Evolutionary conservation across 2,888 invertebrate genomes (phyloP).

Genomic region (Rotaria magnacalcarata): DNA sequence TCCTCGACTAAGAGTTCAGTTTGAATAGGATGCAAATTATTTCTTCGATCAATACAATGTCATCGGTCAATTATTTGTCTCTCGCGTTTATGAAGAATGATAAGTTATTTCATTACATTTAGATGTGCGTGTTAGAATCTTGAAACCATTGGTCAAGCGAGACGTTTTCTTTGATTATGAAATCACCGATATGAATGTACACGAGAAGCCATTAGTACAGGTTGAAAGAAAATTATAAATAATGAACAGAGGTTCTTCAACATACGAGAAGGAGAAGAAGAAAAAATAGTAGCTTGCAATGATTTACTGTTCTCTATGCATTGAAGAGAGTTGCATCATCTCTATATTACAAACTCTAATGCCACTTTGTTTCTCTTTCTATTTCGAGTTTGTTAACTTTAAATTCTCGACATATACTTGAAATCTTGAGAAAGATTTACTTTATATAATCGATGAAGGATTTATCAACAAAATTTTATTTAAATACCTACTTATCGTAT

Average conservation of each 20-base stretch:
- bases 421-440: neutral
- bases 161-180: neutral
- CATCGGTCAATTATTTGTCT: neutral
- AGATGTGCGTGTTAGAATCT: neutral
- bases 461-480: neutral
- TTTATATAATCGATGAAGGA: neutral
- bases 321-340: neutral
- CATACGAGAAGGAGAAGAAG: no score
- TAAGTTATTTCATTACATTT: neutral
- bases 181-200: neutral
- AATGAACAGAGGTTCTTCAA: neutral
- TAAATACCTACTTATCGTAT: neutral
- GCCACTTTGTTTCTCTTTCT: neutral
- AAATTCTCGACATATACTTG: neutral
- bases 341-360: neutral
- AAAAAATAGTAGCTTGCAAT: neutral
- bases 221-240: neutral
- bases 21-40: neutral
- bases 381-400: neutral
- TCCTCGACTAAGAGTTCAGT: neutral
- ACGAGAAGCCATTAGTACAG: neutral
- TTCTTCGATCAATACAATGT: neutral
- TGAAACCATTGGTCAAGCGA: neutral
- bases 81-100: neutral
- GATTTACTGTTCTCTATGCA: neutral